Conservation (phyloP, 2,797 vertebrate genomes). For the Myotis planiceps region DNA sequence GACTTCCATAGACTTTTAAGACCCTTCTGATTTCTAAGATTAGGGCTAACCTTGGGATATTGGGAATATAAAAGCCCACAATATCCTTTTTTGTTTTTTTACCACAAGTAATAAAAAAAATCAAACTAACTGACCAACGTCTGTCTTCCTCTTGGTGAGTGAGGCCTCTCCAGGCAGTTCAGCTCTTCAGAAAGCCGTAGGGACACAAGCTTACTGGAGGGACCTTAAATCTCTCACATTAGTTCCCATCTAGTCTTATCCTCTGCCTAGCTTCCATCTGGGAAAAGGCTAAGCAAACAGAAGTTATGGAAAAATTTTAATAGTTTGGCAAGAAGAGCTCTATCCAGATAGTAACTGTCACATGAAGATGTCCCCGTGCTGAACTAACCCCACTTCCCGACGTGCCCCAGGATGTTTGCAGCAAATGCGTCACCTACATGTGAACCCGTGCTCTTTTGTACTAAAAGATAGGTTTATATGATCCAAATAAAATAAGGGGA, state of each 20-base stretch:
- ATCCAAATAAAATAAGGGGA: neutral
- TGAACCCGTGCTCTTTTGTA: conserved; percentile 1
- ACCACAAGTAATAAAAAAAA: neutral
- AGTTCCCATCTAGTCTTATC: neutral
- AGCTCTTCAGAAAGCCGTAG: neutral
- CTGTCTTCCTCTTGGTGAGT: neutral
- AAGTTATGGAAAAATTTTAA: neutral
- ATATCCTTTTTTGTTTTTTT: neutral
- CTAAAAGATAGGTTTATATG: neutral
- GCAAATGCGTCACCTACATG: conserved; percentile 40
- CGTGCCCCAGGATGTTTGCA: neutral
- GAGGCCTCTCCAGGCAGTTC: neutral
- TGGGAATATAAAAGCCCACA: neutral
- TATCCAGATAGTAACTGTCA: neutral
- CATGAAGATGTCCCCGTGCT: neutral
- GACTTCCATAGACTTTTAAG: neutral
- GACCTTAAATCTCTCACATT: neutral
- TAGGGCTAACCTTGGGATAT: neutral
- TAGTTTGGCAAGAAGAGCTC: neutral
- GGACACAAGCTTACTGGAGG: neutral
- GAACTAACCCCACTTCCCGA: conserved; percentile 8
- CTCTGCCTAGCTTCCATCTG: neutral
- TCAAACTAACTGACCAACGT: neutral
- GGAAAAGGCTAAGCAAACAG: neutral
- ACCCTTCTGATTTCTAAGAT: neutral